These are phyloP conservation scores for Athalia rosae DNA, from an alignment of 2,888 invertebrate genomes.

Conservation along the genomic window DNA sequence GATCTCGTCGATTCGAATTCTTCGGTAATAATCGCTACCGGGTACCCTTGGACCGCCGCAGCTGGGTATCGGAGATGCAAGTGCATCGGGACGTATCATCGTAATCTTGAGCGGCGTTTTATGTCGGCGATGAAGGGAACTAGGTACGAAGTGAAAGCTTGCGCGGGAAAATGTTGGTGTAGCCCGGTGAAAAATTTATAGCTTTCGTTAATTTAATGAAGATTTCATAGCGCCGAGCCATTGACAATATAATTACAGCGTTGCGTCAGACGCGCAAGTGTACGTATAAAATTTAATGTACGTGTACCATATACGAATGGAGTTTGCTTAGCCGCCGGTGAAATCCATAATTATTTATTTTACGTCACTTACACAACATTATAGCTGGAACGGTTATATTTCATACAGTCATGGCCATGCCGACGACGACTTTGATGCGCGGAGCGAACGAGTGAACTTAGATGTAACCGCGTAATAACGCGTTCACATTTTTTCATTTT, in stretches of 20 bases:
- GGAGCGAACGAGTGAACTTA: background rate
- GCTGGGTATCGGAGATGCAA: too few species aligned
- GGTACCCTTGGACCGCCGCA: too few species aligned
- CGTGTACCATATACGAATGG: background rate
- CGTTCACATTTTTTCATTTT: too few species aligned
- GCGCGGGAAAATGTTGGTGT: background rate
- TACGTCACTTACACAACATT: constrained; percentile 8
- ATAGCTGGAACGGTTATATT: background rate
- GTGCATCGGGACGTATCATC: too few species aligned
- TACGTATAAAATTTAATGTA: background rate
- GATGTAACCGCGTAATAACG: too few species aligned
- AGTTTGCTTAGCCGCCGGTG: constrained; percentile 7
- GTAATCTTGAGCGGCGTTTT: background rate
- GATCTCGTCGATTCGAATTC: too few species aligned
- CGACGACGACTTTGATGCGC: background rate
- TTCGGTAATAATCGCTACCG: too few species aligned
- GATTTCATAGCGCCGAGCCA: constrained; percentile 9
- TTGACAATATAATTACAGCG: constrained; percentile 39
- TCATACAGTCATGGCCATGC: background rate
- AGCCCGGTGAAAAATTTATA: constrained; percentile 14
- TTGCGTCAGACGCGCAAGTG: constrained; percentile 1
- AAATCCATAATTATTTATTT: constrained; percentile 31
- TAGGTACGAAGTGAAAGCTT: background rate
- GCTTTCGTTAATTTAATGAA: constrained; percentile 23
- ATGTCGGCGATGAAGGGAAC: background rate